phyloP scores from a whole-genome alignment of 2,888 invertebrate genomes.

The Epsilonema sp. region DNA sequence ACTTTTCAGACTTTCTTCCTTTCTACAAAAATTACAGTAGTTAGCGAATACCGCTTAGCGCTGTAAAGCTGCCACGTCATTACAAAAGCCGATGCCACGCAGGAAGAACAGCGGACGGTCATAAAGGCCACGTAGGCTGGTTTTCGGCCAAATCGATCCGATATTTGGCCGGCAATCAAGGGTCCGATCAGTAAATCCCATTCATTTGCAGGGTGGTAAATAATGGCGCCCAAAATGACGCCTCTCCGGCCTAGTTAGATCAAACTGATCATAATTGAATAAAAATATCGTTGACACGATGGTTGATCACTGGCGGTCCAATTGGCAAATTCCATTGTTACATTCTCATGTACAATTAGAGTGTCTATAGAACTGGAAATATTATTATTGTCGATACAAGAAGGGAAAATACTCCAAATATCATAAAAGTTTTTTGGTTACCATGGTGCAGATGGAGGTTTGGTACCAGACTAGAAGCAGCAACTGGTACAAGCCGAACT shows the following conservation, averaged over 20 bases:
- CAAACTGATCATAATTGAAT: not conserved
- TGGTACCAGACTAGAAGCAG: not conserved
- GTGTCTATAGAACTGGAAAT: no score
- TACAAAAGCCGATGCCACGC: not conserved
- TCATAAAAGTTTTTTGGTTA: not conserved
- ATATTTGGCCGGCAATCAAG: not conserved
- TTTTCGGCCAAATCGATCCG: not conserved
- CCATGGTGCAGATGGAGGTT: not conserved
- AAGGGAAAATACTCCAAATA: not conserved
- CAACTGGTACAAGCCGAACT: not conserved
- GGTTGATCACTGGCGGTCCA: no score
- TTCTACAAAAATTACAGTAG: no score
- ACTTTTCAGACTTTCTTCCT: no score
- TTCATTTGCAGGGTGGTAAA: not conserved
- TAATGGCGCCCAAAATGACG: not conserved
- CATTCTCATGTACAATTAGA: no score
- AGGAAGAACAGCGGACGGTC: no score
- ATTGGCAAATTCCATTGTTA: no score
- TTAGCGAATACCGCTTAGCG: no score
- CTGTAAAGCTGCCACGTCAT: not conserved
- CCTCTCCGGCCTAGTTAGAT: not conserved
- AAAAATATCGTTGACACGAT: not conserved
- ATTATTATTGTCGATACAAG: not conserved
- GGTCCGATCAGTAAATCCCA: not conserved
- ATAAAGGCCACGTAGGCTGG: not conserved